Percentiles rank a stretch among this genome's conserved stretches.
Conservation (phyloP, 2,888 invertebrate species). For the Tortricodes alternella region DNA sequence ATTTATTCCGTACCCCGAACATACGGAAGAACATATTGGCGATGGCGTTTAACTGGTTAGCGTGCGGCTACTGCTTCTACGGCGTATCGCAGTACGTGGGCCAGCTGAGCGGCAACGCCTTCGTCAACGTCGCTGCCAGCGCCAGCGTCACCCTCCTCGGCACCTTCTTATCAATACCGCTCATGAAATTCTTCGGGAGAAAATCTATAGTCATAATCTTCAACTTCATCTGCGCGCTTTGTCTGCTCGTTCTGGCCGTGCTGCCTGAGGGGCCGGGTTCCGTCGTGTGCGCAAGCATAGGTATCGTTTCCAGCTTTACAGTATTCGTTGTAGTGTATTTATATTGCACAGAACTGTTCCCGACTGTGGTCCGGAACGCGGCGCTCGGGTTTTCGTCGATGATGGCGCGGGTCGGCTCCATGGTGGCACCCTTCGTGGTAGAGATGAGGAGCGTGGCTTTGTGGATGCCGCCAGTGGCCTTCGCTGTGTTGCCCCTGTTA, state of each 20-base stretch:
- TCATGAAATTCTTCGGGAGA: slow-evolving; percentile 86
- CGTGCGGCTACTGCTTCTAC: slow-evolving; percentile 89
- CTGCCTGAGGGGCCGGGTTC: slow-evolving; percentile 68
- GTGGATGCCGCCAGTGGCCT: slow-evolving; percentile 87
- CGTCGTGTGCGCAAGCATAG: slow-evolving; percentile 86
- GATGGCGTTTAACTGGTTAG: slow-evolving; percentile 90
- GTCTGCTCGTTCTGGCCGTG: slow-evolving; percentile 83
- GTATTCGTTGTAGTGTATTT: slow-evolving; percentile 93
- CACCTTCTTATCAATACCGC: slow-evolving; percentile 83
- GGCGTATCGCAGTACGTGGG: slow-evolving; percentile 92
- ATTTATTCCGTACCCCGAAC: slow-evolving; percentile 88
- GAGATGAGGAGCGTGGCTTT: slow-evolving; percentile 71
- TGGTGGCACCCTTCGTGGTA: slow-evolving; percentile 91
- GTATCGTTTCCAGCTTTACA: slow-evolving; percentile 90
- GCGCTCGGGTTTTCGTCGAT: slow-evolving; percentile 94
- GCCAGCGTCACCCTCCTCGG: slow-evolving; percentile 74
- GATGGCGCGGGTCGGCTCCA: slow-evolving; percentile 92
- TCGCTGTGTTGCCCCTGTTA: slow-evolving; percentile 86
- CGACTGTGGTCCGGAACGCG: slow-evolving; percentile 93
- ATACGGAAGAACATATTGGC: slow-evolving; percentile 87
- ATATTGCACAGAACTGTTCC: slow-evolving; percentile 93
- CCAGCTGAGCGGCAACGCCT: slow-evolving; percentile 89
- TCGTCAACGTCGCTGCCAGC: slow-evolving; percentile 86
- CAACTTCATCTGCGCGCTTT: slow-evolving; percentile 82
- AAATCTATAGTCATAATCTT: slow-evolving; percentile 85